Base-by-base conservation (phyloP, 2,888 invertebrate genomes). In the Vandiemenella viatica region DNA sequence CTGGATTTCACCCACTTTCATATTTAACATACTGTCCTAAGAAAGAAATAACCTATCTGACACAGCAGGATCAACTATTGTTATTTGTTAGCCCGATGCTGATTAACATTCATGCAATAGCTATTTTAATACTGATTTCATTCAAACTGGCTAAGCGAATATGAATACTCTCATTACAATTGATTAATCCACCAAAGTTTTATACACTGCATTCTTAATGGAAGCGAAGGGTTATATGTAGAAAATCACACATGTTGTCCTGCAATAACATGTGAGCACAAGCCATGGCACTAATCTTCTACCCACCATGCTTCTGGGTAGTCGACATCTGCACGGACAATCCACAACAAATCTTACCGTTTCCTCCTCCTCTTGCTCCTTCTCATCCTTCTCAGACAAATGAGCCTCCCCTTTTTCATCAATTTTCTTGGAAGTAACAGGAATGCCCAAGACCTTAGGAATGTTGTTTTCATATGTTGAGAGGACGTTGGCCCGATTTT, bases 401-500 rank as follows among this genome's bases (percentile, higher is more conserved):
- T 32, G 32, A 32, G 32, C 32, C 32, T 32, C 32, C 32, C 32
- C 32, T n/a, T 32, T 32, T 32, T 32, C 32, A 32, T 32, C 32
- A 32, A 32, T 32, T 32, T 32, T 32, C 32, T 32, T 32, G 32
- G 32, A n/a, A n/a, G n/a, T 32, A 32, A 32, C 32, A 32, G 32
- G 10, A 10, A 32, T 32, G 32, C 32, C 32, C 32, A 32, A 32
- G 32, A 32, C 32, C n/a, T 32, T 32, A n/a, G 32, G 32, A 32
- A 32, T 32, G 32, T 32, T 32, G 32, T 32, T 32, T 32, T 32
- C 32, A 32, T 32, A 42, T 19, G 52, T 49, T n/a, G 49, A 49
- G 51, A 47, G 47, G 45, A 58, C 58, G 50, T 69, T 69, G 61
- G 71, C 69, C 54, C 73, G 70, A 60, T 73, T 72, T 65, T 73